Evolutionary conservation across 2,113 vertebrate genomes (phyloP).

Genomic region (Leucopsar rothschildi): DNA sequence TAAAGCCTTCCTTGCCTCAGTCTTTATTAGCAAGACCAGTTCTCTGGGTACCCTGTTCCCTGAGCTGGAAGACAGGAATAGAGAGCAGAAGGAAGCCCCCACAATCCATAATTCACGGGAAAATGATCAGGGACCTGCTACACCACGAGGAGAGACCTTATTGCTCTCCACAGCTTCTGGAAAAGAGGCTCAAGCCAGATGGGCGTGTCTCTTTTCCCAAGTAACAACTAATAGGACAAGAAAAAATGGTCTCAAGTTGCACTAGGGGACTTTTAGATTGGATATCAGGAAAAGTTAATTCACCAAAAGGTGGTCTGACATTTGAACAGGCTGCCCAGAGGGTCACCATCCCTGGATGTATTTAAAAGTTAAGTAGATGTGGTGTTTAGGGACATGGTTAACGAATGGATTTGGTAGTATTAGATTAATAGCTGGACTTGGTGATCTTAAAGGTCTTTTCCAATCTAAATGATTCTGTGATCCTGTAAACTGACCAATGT

Average conservation of each 20-base stretch:
- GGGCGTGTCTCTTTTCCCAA: not conserved
- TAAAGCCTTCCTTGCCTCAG: not conserved
- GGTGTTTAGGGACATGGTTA: not conserved
- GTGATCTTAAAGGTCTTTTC: not conserved
- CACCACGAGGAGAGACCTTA: fast-evolving
- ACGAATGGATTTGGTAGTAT: not conserved
- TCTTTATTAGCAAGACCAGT: not conserved
- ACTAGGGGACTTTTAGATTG: not conserved
- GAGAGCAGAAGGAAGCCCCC: not conserved
- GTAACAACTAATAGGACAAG: not conserved
- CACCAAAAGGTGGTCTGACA: not conserved
- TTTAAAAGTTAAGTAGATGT: not conserved
- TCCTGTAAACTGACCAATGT: not conserved
- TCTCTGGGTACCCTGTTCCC: too few relatives aligned
- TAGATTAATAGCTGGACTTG: not conserved
- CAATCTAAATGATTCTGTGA: not conserved
- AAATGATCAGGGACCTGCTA: not conserved
- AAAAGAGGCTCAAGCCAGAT: not conserved
- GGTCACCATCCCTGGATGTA: not conserved
- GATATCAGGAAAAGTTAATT: not conserved
- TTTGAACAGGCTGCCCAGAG: not conserved
- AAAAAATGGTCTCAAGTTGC: not conserved
- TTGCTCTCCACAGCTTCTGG: not conserved
- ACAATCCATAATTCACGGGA: not conserved
- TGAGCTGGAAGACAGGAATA: not conserved